Evolutionary conservation across 2,888 invertebrate genomes (phyloP).

Genomic region (Philereme vetulata): DNA sequence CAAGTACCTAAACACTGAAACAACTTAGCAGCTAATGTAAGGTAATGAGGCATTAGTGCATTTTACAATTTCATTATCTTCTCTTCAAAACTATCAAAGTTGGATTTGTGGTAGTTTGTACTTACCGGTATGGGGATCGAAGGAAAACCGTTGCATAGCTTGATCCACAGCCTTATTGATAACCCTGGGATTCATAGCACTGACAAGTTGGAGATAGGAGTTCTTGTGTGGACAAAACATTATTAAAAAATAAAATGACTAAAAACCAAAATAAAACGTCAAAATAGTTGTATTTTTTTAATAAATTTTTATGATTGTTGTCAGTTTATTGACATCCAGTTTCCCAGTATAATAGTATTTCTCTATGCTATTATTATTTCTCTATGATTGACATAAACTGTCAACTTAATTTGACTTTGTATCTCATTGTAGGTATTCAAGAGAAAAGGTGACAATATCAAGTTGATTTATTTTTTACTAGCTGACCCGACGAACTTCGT

Average conservation of each 20-base stretch:
- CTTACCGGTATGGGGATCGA: slow-evolving; percentile 63
- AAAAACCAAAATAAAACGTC: slow-evolving; percentile 13
- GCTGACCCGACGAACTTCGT: no score
- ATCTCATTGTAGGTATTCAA: no score
- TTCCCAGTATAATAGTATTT: no score
- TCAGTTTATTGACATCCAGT: no score
- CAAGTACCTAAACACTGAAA: neutral
- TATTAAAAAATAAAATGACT: slow-evolving; percentile 30
- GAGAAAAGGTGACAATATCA: no score
- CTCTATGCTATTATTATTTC: no score
- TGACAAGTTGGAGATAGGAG: slow-evolving; percentile 70
- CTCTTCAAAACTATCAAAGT: no score
- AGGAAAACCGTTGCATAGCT: slow-evolving; percentile 56
- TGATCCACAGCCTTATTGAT: slow-evolving; percentile 70
- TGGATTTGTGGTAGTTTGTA: neutral
- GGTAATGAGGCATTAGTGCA: no score
- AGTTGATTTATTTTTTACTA: no score
- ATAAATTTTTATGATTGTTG: slow-evolving; percentile 11
- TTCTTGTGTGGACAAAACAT: slow-evolving; percentile 76
- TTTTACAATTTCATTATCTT: no score
- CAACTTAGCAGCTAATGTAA: neutral
- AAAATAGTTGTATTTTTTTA: slow-evolving; percentile 24
- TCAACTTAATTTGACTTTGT: no score
- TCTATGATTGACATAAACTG: no score
- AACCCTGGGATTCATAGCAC: slow-evolving; percentile 65